Base-by-base conservation (phyloP, 2,888 invertebrate species). In the Schizotus pectinicornis region DNA sequence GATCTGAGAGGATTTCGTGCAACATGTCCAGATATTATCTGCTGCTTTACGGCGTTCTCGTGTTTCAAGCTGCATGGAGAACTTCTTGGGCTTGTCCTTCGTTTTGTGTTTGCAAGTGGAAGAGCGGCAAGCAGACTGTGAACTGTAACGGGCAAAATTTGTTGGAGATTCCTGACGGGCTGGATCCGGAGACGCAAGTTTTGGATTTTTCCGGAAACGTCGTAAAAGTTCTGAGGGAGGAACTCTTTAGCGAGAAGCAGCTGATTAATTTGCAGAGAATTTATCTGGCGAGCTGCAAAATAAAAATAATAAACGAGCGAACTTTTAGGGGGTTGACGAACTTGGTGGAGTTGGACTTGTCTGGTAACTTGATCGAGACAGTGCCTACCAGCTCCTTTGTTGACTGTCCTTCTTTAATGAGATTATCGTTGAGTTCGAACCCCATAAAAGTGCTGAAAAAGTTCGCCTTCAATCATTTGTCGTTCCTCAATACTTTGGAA, bases 21-120 rank as follows among this genome's bases (percentile, higher is more conserved):
- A 47, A 35, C 13, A 51, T 36, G 47, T 46, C 9, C 31, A 50
- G 59, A 61, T 65, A 59, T 39, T 54, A 51, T 53, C n/a, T 22
- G 43, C 7, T 32, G 8, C 8, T 43, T 9, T 32, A 8, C 6
- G 37, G 39, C 6, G 35, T 58, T 5, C 6, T 50, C 14, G 46
- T 52, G 7, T 34, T 43, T 31, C 32, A 34, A 42, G 33, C 33
- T n/a, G 7, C 54, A n/a, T 11, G 43, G 39, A 38, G 36, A 45
- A n/a, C 46, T 5, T n/a, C 59, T 11, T 30, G 45, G 6, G 84
- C 85, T 48, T 94, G 94, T 76, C 94, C 94, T 22, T 81, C 85
- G 31, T 86, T 87, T 65, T 95, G 95, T 79, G 83, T 86, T 50
- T 95, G 95, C 83, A 94, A 93, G 77, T 95, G 95, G 95, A 94